Base-by-base conservation (phyloP, 2,797 vertebrate genomes). In the Potorous gilbertii region DNA sequence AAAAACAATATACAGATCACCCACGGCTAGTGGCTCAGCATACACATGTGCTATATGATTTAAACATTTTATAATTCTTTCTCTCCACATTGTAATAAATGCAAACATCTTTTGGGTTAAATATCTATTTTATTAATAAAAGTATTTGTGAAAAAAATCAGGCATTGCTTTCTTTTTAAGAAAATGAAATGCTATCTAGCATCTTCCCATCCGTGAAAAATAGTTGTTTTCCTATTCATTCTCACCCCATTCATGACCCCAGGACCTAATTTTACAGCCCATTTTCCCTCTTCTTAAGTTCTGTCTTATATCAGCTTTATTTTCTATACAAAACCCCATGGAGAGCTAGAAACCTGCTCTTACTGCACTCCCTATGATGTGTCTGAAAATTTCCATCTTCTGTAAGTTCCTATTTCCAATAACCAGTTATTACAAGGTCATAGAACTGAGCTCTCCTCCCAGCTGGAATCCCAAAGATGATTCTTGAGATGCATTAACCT, bases 391-490 rank as follows among this genome's bases (percentile, higher is more conserved):
- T 31, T 31, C 93, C 40, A 46, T 55, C 28, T 89, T 54, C 57
- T 87, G 55, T 21, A 34, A 92, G 34, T 55, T 59, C 29, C n/a
- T 12, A 8, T 56, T 93, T 92, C 13, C 0, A 97, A 62, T 56
- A 96, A 94, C 54, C 91, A 54, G 0, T 93, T 18, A 57, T 96
- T 52, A 95, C 90, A 93, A 95, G 90, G 92, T 74, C 40, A 10
- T 95, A 97, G 93, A 87, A 96, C 56, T 62, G 91, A 50, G 29
- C 91, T 62, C 56, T n/a, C 94, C 31, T 93, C 92, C 87, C 81
- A 4, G 0, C 94, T 89, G 50, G n/a, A 94, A 34, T 46, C 46
- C 55, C 50, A 74, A 91, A 90, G 90, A 74, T 97, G 55, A 93
- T 92, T 55, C 31, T 96, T 54, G 40, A 94, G 92, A 95, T 95